Evolutionary conservation across 2,797 vertebrate species (phyloP), one percentile per base, ranked within the genome.

Genomic region (Synanceia verrucosa): DNA sequence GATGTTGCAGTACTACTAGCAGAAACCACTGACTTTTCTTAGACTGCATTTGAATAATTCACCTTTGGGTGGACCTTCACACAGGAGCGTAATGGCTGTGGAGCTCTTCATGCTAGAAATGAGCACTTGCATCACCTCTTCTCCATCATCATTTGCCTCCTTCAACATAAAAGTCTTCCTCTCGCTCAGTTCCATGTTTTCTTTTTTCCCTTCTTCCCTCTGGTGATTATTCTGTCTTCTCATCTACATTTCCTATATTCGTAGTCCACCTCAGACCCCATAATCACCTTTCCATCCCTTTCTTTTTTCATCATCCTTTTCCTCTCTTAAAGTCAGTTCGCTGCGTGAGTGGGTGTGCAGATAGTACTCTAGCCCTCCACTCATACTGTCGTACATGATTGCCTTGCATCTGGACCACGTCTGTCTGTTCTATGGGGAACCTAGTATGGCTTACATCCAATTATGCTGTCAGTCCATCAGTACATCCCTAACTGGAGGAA

Each of bases 391-490:
- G 73, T 76, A 51, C 77, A 76, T 79, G 64, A 81, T 89, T 82
- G 76, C 66, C 58, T 83, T 73, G 46, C 79, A 86, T 81, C 71
- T 64, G 65, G 57, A 73, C n/a, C 57, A 37, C 16, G 58, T 78
- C 64, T 53, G 51, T 46, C 47, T 48, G 37, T 28, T 50, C 55
- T 57, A 55, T 14, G 28, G 81, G 71, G 81, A 78, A 44, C 46
- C 46, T 39, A 51, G 73, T 50, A 55, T 56, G 70, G 65, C 78
- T 82, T 85, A 50, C 46, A 76, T 85, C 77, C 82, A 81, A 82
- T 89, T 83, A 83, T 66, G 39, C 75, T 77, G 76, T 84, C 84
- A 80, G 68, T 83, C 80, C 66, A 78, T 86, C 82, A 79, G 43
- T 5, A 21, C 57, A 70, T 68, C 41, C 63, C 48, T 61, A 75